Evolutionary conservation across 2,797 vertebrate genomes (phyloP), one percentile per base, ranked within the genome.

Genomic region (Poeciliopsis presidionis): DNA sequence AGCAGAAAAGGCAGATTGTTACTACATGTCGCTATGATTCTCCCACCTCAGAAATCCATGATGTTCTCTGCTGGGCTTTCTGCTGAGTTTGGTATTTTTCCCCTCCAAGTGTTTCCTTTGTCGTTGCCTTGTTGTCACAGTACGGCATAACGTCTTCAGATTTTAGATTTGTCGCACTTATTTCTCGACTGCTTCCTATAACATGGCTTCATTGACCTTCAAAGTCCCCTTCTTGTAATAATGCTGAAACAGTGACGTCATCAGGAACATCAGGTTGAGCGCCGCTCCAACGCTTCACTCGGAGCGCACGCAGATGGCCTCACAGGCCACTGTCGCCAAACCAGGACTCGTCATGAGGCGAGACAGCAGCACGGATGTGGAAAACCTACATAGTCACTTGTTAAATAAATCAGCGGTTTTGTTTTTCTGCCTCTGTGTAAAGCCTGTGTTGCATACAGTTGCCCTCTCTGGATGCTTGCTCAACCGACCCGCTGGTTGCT

Each of bases 181-280:
- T 39, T 81, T 13, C 30, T 82, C n/a, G 28, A 36, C 75, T 51
- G 46, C 1, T n/a, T 47, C 61, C 73, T 53, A 25, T 69, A 47
- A 76, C 43, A 55, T 33, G 71, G 78, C 49, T 73, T 77, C 1
- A 71, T 75, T 25, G 78, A n/a, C 18, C 51, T 78, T 41, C 22
- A 51, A 51, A 22, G 20, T 8, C 49, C 49, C 22, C 49, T 22
- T 20, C 71, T 41, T 0, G 20, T 67, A n/a, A 51, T 67, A 51
- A 33, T 14, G 77, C 74, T 81, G 53, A 80, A 77, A 72, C 78
- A 3, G 76, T 78, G 86, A 89, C 76, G 91, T 82, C 78, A 72
- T 82, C 39, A 28, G 82, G 81, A 86, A 84, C 91, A 90, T 88
- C 83, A 86, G 89, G 87, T 92, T 74, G 74, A 92, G 88, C 73